Base-by-base conservation (phyloP, 2,888 invertebrate species). In the Andricus curvator region DNA sequence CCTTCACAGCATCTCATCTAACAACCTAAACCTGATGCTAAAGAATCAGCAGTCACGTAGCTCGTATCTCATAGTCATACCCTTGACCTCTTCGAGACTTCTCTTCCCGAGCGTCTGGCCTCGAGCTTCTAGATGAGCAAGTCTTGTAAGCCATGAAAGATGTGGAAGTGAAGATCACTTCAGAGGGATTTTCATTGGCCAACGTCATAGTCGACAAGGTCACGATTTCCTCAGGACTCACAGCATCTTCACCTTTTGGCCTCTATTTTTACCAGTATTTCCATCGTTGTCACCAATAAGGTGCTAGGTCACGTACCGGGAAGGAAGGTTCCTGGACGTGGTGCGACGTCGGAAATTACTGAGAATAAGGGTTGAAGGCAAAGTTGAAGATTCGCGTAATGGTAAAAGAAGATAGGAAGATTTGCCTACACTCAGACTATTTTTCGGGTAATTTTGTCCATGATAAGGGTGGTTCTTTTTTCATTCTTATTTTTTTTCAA, bases 201-300 rank as follows among this genome's bases (percentile, higher is more conserved):
- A 82, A 84, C 84, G 84, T 81, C 82, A 83, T 64, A 81, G 81
- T 37, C 78, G 84, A 83, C 86, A 86, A 86, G 86, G 86, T 86
- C 86, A 86, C 82, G 85, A 85, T 85, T 85, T 84, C 79, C 79
- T 82, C 80, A 82, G 81, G 79, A 84, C 83, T 81, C 83, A 81
- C 82, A 76, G 79, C 82, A 77, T 80, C 83, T 81, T 80, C 68
- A 20, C 25, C 41, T 81, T 83, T 84, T 81, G 78, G 82, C 80
- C 82, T 78, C 78, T 67, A 65, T 56, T 76, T 80, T 80, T 76
- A 9, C 62, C 80, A 29, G 48, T 51, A 29, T 51, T 70, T 78
- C 67, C 56, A 56, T 56, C 17, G 48, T 64, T 37, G 70, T 13
- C 48, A 51, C 79, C 83, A 62, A 81, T 79, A 74, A 78, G 80